Base-by-base conservation (phyloP, 1,140 invertebrate species). In the Drosophila melanogaster region DNA sequence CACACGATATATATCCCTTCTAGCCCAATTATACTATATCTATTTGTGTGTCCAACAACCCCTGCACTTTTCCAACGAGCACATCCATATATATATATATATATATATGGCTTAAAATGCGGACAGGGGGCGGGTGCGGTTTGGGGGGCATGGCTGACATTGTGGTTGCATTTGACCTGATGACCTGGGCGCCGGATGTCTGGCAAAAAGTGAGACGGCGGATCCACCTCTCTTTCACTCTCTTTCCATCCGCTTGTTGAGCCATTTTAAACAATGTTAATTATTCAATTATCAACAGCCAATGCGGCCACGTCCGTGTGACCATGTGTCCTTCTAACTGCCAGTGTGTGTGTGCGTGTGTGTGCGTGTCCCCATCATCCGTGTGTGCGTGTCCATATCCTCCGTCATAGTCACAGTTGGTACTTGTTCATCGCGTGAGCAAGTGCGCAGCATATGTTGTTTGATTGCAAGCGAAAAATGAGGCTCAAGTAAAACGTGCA, bases 241-340 rank as follows among this genome's bases (percentile, higher is more conserved):
- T n/a, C 15, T 4, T n/a, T 19, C 11, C 56, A 26, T 19, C 51
- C 64, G 38, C 69, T 51, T 62, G 40, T 54, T 55, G 61, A 57
- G 78, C 65, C 76, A 79, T 87, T 89, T 89, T 90, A 80, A 89
- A 89, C 84, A 89, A 77, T 84, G 84, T 89, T 89, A 89, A 89
- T 89, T 89, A 89, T 89, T 89, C 84, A 89, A 89, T 89, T 89
- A 89, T 77, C 84, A 89, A 89, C 79, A 80, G 79, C 59, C 84
- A 87, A 79, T 87, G 79, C 47, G 62, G 54, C 54, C 44, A 53
- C 19, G 41, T 44, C 74, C 79, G 59, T 71, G 71, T 62, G 64
- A 44, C 54, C 54, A 50, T 62, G 43, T 79, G 61, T 79, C 49
- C 79, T 61, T 77, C 73, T 73, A 87, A 73, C 67, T 66, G 61